These are phyloP conservation scores for Rhyzopertha dominica DNA, from an alignment of 1,140 invertebrate species.

Conservation along the genomic window DNA sequence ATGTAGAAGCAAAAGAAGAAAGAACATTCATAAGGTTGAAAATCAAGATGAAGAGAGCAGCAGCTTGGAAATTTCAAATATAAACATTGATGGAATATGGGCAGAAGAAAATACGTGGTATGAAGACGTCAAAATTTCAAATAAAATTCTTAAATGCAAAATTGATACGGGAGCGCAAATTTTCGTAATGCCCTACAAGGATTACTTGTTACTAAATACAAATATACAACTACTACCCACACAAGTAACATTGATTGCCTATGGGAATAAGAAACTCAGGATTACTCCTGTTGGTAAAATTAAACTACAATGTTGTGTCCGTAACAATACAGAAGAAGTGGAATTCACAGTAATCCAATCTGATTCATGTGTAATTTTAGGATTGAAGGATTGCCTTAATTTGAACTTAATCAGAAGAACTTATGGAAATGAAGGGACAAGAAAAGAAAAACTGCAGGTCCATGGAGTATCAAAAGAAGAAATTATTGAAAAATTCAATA, in stretches of 20 bases:
- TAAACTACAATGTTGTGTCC: not conserved
- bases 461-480: not conserved
- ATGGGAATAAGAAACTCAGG: slow-evolving; percentile 15
- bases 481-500: not conserved
- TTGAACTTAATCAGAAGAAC: slow-evolving; percentile 11
- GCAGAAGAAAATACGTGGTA: too few species aligned
- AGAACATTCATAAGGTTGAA: too few species aligned
- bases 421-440: not conserved
- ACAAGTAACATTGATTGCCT: slow-evolving; percentile 8
- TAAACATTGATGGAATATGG: too few species aligned
- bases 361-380: too few species aligned
- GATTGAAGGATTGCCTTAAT: slow-evolving; percentile 1
- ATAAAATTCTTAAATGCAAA: too few species aligned
- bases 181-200: not conserved
- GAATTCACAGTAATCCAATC: too few species aligned
- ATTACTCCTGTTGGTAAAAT: slow-evolving; percentile 1
- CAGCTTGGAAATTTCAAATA: too few species aligned
- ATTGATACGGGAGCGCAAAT: too few species aligned
- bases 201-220: not conserved
- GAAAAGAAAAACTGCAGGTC: not conserved
- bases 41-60: too few species aligned
- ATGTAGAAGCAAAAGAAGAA: too few species aligned
- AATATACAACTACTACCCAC: not conserved
- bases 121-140: too few species aligned
- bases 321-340: slow-evolving; percentile 2